Evolutionary conservation across 2,888 invertebrate genomes (phyloP).

Genomic region (Agrochola circellaris): DNA sequence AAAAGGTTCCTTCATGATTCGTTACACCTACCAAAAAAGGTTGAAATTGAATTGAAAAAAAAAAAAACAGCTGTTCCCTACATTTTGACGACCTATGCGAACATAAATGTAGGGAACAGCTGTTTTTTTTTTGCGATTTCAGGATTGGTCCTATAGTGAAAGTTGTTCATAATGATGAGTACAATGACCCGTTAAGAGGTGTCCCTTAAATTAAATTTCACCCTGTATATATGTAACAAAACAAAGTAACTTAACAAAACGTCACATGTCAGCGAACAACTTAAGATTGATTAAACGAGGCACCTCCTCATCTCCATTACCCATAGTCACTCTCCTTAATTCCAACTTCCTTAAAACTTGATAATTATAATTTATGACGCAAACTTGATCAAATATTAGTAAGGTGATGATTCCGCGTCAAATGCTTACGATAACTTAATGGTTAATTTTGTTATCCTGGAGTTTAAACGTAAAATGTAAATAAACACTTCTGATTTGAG

Average conservation of each 20-base stretch:
- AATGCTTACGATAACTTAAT: neutral
- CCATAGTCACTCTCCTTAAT: constrained; percentile 31
- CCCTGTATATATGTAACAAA: neutral
- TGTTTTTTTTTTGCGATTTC: too few species aligned
- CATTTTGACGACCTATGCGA: too few species aligned
- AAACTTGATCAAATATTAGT: constrained; percentile 36
- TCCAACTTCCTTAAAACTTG: constrained; percentile 34
- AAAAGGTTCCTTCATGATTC: too few species aligned
- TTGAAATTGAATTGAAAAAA: too few species aligned
- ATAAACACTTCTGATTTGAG: neutral
- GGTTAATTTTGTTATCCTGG: constrained; percentile 2
- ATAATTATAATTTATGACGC: constrained; percentile 40
- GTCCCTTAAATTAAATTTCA: too few species aligned
- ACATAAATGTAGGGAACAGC: too few species aligned
- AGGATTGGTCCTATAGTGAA: too few species aligned
- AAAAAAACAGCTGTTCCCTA: neutral
- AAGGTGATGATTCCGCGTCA: neutral
- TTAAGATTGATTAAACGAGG: constrained; percentile 46
- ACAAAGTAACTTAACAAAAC: constrained; percentile 1
- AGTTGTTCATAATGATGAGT: too few species aligned
- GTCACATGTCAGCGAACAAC: constrained; percentile 10
- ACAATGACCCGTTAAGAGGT: too few species aligned
- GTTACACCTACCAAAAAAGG: too few species aligned
- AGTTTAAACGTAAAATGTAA: constrained; percentile 1
- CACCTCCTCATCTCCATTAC: constrained; percentile 32